phyloP scores from a whole-genome alignment of 37 sponge, comb jelly and placozoan genomes.

The Crambe crambe region DNA sequence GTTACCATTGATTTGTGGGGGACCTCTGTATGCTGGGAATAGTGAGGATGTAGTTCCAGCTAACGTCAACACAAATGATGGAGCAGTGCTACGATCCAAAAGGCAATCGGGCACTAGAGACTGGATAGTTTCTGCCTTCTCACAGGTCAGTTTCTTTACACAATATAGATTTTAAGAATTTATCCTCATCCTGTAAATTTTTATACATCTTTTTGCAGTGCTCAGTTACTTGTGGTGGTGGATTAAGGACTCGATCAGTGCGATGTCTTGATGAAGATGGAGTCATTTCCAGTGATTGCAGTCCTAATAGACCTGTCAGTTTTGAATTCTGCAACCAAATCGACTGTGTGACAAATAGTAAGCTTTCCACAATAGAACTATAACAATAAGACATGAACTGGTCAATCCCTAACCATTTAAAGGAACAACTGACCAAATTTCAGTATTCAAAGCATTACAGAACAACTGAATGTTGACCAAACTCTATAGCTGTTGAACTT shows the following conservation, averaged over 20 bases:
- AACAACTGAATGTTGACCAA: no score
- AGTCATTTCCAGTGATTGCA: slow-evolving; percentile 4
- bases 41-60: no score
- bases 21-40: no score
- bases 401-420: no score
- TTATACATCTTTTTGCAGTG: no score
- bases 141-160: background rate
- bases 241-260: slow-evolving; percentile 22
- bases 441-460: no score
- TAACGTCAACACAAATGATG: background rate
- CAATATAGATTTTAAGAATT: background rate
- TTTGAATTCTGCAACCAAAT: slow-evolving; percentile 22
- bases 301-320: slow-evolving; percentile 1
- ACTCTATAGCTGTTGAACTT: no score
- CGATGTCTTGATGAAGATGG: slow-evolving; percentile 35
- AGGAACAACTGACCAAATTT: no score
- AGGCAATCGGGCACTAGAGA: background rate
- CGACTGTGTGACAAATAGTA: slow-evolving; percentile 22
- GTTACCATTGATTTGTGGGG: no score
- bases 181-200: no score
- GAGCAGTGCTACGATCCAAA: background rate
- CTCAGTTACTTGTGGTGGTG: slow-evolving; percentile 45
- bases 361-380: background rate
- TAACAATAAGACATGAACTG: no score
- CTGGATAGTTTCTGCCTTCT: background rate